These are phyloP conservation scores for Lithophane leautieri DNA, from an alignment of 2,888 invertebrate genomes.

Conservation along the genomic window DNA sequence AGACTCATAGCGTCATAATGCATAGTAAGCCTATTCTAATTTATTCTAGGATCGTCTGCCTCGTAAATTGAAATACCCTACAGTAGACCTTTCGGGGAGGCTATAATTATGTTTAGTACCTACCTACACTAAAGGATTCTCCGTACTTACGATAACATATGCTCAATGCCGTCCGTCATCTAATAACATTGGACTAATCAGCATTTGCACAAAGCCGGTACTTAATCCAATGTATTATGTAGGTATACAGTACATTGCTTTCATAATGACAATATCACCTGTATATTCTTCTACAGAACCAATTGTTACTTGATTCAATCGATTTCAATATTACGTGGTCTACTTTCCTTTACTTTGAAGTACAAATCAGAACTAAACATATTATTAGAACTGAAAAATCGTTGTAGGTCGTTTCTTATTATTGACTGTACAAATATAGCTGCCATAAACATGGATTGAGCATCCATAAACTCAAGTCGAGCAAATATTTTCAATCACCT, in stretches of 20 bases:
- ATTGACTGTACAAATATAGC: conserved; percentile 13
- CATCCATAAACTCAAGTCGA: conserved; percentile 24
- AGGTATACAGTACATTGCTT: not conserved
- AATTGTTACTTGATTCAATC: not conserved
- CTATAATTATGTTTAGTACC: conserved; percentile 12
- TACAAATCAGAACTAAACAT: conserved; percentile 8
- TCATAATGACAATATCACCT: conserved; percentile 1
- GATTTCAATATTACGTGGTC: conserved; percentile 4
- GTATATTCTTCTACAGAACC: conserved; percentile 19
- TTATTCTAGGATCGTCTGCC: conserved; percentile 34
- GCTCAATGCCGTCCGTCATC: conserved; percentile 1
- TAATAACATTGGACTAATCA: conserved; percentile 19
- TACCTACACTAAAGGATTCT: conserved; percentile 4
- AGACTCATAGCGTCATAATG: conserved; percentile 38
- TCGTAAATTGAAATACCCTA: conserved; percentile 34
- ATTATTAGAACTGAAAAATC: conserved; percentile 8
- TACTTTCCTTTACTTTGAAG: conserved; percentile 20
- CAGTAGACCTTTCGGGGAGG: conserved; percentile 1
- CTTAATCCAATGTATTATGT: not conserved
- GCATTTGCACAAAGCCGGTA: not conserved
- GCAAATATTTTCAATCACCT: conserved; percentile 33
- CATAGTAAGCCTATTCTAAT: conserved; percentile 48
- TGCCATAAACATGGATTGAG: conserved; percentile 6
- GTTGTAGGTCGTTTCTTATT: not conserved
- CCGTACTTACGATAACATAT: conserved; percentile 1